Evolutionary conservation across 1,140 invertebrate genomes (phyloP).

Genomic region (Oryctes rhinoceros): DNA sequence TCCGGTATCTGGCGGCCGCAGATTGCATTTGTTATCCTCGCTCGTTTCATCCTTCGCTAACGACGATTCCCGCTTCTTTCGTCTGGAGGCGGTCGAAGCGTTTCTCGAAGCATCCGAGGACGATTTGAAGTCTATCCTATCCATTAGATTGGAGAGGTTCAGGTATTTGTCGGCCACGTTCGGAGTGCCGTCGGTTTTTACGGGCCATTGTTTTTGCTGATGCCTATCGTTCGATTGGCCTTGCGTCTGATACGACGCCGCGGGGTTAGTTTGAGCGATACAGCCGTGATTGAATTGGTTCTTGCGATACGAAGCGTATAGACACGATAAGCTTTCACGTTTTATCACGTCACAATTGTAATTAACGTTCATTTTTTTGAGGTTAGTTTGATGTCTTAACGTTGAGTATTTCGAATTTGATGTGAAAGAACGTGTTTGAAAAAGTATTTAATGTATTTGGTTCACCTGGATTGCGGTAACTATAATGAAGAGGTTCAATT

Average conservation of each 20-base stretch:
- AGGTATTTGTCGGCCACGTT: not conserved
- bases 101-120: not conserved
- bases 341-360: not conserved
- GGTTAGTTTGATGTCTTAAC: not conserved
- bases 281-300: not conserved
- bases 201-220: not conserved
- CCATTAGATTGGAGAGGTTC: not conserved
- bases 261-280: not conserved
- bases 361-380: not conserved
- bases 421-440: no score
- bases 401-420: not conserved
- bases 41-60: not conserved
- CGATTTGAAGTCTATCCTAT: constrained; percentile 16
- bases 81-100: not conserved
- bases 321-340: not conserved
- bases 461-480: no score
- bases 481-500: no score
- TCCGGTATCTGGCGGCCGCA: constrained; percentile 50
- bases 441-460: no score
- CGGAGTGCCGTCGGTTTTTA: not conserved
- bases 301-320: not conserved
- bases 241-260: not conserved
- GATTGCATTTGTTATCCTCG: constrained; percentile 23
- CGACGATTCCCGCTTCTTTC: not conserved
- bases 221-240: not conserved